Evolutionary conservation across 2,888 invertebrate species (phyloP).

Genomic region (Perizoma affinitatum): DNA sequence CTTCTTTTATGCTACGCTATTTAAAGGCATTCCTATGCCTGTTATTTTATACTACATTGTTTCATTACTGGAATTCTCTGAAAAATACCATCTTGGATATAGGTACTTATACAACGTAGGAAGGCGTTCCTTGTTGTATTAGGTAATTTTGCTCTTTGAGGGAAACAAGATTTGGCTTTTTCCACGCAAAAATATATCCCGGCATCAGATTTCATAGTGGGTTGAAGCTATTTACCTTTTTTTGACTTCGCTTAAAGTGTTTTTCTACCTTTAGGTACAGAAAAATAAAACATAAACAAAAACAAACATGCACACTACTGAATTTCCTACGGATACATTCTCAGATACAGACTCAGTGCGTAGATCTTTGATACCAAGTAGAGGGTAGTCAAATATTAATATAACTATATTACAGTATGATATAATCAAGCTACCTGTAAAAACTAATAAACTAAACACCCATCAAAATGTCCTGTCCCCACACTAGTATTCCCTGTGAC

Average conservation of each 20-base stretch:
- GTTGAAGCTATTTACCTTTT: conserved; percentile 41
- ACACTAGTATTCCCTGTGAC: no score
- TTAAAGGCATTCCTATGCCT: background rate
- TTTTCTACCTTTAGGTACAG: conserved; percentile 16
- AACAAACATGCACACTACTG: no score
- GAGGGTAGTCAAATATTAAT: no score
- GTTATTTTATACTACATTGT: conserved; percentile 1
- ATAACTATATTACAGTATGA: no score
- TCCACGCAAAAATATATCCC: conserved; percentile 37
- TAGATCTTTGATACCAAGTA: no score
- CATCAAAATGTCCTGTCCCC: no score
- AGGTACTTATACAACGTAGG: conserved; percentile 14
- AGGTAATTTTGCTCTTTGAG: conserved; percentile 34
- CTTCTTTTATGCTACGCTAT: background rate
- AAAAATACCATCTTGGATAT: conserved; percentile 1
- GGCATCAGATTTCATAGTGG: conserved; percentile 40
- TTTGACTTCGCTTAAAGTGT: conserved; percentile 36
- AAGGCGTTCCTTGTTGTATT: conserved; percentile 23
- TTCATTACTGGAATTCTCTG: background rate
- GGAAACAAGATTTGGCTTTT: conserved; percentile 39
- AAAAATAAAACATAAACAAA: conserved; percentile 6
- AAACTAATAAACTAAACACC: no score
- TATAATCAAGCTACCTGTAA: no score
- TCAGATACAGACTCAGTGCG: no score
- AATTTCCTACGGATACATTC: no score